Percentiles rank a stretch among this genome's conserved stretches.
phyloP scores from a whole-genome alignment of 2,797 vertebrate genomes.

The Taeniopygia guttata region DNA sequence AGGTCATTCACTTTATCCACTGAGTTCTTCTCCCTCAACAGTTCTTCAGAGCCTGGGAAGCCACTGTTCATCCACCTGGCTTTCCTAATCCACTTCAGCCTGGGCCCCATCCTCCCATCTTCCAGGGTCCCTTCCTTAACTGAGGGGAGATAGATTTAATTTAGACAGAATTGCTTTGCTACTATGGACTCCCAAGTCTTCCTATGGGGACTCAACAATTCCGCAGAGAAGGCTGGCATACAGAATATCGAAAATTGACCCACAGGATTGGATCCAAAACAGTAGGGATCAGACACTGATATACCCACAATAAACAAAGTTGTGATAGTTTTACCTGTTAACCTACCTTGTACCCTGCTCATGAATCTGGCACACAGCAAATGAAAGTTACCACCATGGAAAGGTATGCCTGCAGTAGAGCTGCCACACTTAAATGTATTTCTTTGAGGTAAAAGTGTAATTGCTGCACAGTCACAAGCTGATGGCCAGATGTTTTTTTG shows the following conservation, averaged over 20 bases:
- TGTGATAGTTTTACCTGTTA: background rate
- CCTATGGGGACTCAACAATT: background rate
- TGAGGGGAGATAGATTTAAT: background rate
- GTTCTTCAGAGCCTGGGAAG: conserved; percentile 68
- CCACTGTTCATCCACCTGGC: conserved; percentile 68
- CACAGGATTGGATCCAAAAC: background rate
- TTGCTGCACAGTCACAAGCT: too few species aligned
- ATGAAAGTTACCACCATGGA: background rate
- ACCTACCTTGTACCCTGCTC: background rate
- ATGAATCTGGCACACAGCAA: background rate
- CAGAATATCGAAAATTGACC: background rate
- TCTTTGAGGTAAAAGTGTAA: too few species aligned
- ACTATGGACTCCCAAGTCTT: background rate
- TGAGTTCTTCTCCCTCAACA: conserved; percentile 26
- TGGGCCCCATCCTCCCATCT: conserved; percentile 16
- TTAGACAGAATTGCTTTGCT: background rate
- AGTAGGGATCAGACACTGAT: background rate
- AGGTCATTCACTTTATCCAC: conserved; percentile 71
- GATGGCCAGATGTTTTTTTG: too few species aligned
- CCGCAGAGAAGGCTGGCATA: background rate
- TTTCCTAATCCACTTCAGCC: conserved; percentile 65
- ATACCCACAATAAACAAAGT: background rate
- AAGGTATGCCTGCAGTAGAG: background rate
- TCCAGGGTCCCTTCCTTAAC: conserved; percentile 36
- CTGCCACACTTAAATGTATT: background rate